Percentiles rank a stretch among this genome's conserved stretches.
These are phyloP conservation scores for Orthosia cruda DNA, from an alignment of 2,888 invertebrate species.

Conservation along the genomic window DNA sequence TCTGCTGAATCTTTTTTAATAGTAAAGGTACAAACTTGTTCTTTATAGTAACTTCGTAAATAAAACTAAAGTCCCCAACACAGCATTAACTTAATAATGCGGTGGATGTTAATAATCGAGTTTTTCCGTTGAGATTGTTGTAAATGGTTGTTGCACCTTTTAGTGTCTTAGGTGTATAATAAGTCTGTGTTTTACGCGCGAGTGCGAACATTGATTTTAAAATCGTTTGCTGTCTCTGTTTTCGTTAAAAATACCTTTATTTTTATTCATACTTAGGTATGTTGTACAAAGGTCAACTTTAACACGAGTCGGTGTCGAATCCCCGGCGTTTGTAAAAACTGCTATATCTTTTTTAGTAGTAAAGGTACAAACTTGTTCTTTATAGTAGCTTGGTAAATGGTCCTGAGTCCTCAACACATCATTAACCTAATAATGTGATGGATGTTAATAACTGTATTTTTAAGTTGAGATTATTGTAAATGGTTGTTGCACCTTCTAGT, in stretches of 20 bases:
- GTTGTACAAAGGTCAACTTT: neutral
- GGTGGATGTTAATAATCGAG: conserved; percentile 90
- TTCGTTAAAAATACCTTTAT: too few relatives aligned
- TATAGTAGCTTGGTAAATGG: too few relatives aligned
- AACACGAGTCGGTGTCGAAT: too few relatives aligned
- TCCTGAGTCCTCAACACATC: too few relatives aligned
- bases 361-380: too few relatives aligned
- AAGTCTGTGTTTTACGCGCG: neutral
- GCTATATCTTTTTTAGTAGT: too few relatives aligned
- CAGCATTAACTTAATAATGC: conserved; percentile 83
- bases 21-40: too few relatives aligned
- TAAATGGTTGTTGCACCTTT: conserved; percentile 42
- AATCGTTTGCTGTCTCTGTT: neutral
- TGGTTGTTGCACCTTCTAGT: conserved; percentile 32
- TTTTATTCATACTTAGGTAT: neutral
- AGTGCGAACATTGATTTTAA: too few relatives aligned
- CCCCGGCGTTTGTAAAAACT: too few relatives aligned
- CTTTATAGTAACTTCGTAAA: too few relatives aligned
- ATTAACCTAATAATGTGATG: conserved; percentile 87
- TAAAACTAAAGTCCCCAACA: too few relatives aligned
- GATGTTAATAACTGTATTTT: conserved; percentile 90
- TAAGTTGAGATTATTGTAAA: conserved; percentile 73
- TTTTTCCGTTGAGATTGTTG: conserved; percentile 80
- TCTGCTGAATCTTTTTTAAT: too few relatives aligned
- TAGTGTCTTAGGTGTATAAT: conserved; percentile 9